Conservation (phyloP, 64 coral and sea anemone species). For the Hydrozoanthus tunicans region DNA sequence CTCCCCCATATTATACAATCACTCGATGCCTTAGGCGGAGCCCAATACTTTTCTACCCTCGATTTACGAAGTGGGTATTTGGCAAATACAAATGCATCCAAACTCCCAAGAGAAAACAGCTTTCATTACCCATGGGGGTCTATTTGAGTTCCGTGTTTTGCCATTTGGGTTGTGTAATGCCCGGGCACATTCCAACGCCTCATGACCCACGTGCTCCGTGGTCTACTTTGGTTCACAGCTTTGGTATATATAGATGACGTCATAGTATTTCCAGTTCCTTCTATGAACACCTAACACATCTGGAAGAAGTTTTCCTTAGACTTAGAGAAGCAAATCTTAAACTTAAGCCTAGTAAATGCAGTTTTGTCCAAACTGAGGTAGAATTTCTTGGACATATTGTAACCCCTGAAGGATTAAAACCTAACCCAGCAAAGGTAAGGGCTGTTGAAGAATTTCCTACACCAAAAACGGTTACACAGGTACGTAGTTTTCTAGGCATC, state of each 20-base stretch:
- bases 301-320: slow-evolving; percentile 35
- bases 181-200: slow-evolving; percentile 47
- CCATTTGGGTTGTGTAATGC: slow-evolving; percentile 16
- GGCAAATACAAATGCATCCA: slow-evolving; percentile 21
- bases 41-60: slow-evolving; percentile 6
- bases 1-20: slow-evolving; percentile 4
- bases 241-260: no score
- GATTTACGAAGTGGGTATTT: slow-evolving; percentile 21
- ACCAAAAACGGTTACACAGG: neutral
- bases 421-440: neutral
- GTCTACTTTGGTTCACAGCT: no score
- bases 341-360: slow-evolving; percentile 40
- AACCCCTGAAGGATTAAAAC: neutral
- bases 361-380: slow-evolving; percentile 6
- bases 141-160: slow-evolving; percentile 38
- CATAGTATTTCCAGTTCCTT: no score
- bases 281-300: no score
- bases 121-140: slow-evolving; percentile 50
- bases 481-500: slow-evolving; percentile 22
- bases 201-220: slow-evolving; percentile 16
- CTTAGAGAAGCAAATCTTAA: slow-evolving; percentile 28
- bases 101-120: slow-evolving; percentile 33
- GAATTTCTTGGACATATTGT: slow-evolving; percentile 41
- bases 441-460: slow-evolving; percentile 6
- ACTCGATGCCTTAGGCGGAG: neutral